phyloP scores from a whole-genome alignment of 2,888 invertebrate species.

The Agriopis marginaria region DNA sequence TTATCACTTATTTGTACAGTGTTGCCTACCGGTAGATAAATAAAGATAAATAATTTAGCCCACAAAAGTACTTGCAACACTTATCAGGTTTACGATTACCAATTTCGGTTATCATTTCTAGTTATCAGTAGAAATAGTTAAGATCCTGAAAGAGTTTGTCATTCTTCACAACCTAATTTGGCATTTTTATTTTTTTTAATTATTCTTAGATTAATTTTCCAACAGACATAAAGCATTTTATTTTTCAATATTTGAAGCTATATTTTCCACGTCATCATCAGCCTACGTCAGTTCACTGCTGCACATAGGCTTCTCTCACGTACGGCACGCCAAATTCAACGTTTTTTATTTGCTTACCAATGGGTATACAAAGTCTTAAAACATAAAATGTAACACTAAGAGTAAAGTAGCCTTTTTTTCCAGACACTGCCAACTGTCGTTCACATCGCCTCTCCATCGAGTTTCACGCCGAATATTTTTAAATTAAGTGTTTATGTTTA shows the following conservation, averaged over 20 bases:
- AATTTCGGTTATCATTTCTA: slow-evolving; percentile 3
- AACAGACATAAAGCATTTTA: too few species aligned
- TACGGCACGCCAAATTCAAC: too few species aligned
- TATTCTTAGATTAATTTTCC: too few species aligned
- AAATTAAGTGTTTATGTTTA: background rate
- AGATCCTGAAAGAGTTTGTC: background rate
- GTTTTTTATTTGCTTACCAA: too few species aligned
- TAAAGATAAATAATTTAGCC: slow-evolving; percentile 22
- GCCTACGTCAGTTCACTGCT: background rate
- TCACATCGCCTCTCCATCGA: background rate
- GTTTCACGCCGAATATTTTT: background rate
- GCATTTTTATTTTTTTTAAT: too few species aligned
- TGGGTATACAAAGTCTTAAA: too few species aligned
- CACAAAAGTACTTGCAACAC: background rate
- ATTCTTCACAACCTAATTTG: background rate
- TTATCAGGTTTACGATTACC: slow-evolving; percentile 2
- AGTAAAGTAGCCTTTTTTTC: background rate
- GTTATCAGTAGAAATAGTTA: background rate
- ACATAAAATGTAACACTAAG: too few species aligned
- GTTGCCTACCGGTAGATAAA: slow-evolving; percentile 7
- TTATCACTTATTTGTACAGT: slow-evolving; percentile 35
- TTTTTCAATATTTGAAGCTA: too few species aligned
- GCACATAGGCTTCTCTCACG: too few species aligned
- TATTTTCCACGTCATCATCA: background rate
- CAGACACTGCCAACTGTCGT: background rate